Percentiles rank a stretch among this genome's conserved stretches.
phyloP scores from a whole-genome alignment of 2,888 invertebrate genomes.

The Argyresthia goedartella region DNA sequence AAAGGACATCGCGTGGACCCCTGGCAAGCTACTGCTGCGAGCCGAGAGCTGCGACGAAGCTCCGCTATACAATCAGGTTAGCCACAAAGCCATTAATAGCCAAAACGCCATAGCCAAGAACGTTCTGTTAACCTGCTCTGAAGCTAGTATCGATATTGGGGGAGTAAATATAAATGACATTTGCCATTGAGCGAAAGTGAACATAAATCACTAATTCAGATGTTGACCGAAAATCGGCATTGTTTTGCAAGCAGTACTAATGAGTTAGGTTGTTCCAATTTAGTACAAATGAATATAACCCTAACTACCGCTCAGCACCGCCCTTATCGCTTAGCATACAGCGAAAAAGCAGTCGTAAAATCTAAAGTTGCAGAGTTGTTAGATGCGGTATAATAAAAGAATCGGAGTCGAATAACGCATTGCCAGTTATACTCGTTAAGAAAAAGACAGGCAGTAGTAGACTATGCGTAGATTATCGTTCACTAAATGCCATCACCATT shows the following conservation, averaged over 20 bases:
- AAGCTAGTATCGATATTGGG: neutral
- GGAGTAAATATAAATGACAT: neutral
- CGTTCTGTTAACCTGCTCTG: too few relatives aligned
- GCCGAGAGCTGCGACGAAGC: neutral
- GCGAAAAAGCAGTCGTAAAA: neutral
- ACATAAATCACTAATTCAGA: neutral
- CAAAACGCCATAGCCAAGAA: neutral
- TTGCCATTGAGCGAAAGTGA: neutral
- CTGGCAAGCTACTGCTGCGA: slow-evolving; percentile 1
- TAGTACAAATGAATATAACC: neutral
- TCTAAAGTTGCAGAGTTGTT: neutral
- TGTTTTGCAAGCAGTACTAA: slow-evolving; percentile 1
- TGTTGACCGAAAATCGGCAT: neutral
- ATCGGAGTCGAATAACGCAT: neutral
- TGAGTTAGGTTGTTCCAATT: neutral
- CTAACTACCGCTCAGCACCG: neutral
- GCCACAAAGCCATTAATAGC: neutral
- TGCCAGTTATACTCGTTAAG: neutral
- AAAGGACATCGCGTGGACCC: neutral
- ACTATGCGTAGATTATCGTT: slow-evolving; percentile 3
- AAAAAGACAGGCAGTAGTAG: neutral
- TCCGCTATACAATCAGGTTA: neutral
- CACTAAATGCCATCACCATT: slow-evolving; percentile 11
- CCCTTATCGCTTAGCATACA: neutral
- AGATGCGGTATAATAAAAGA: neutral